Conservation (phyloP, 2,797 vertebrate species). For the Toxotes lorentzi region DNA sequence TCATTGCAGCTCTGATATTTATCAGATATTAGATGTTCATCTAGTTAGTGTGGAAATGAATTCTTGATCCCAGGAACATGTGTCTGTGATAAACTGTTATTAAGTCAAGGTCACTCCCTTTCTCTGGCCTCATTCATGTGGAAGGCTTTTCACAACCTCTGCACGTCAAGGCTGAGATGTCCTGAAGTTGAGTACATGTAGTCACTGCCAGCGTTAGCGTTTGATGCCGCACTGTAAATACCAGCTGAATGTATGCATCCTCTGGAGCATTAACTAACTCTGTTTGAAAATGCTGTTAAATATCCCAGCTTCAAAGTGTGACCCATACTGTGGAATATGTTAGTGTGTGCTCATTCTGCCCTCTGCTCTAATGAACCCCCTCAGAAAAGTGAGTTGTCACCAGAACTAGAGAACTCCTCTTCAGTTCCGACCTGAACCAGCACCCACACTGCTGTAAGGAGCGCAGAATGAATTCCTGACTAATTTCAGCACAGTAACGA, state of each 20-base stretch:
- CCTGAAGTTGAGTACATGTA: neutral
- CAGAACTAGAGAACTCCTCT: neutral
- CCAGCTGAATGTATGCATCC: neutral
- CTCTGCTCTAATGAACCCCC: neutral
- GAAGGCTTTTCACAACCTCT: no score
- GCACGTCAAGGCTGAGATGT: neutral
- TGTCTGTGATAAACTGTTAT: neutral
- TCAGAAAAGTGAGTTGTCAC: neutral
- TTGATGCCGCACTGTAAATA: neutral
- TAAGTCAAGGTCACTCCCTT: neutral
- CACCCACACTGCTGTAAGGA: constrained; percentile 27
- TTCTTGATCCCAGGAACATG: neutral
- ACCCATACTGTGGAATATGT: neutral
- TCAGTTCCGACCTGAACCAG: neutral
- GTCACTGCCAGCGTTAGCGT: no score
- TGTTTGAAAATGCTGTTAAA: no score
- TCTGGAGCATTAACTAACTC: neutral
- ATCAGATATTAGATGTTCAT: no score
- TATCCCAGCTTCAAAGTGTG: neutral
- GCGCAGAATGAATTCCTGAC: constrained; percentile 31
- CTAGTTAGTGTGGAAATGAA: no score
- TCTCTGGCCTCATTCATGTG: neutral
- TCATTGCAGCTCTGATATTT: no score
- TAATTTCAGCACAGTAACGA: constrained; percentile 4
- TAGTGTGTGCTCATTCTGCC: neutral